These are phyloP conservation scores for Drosophila borborema DNA, from an alignment of 2,888 invertebrate species.

Conservation along the genomic window DNA sequence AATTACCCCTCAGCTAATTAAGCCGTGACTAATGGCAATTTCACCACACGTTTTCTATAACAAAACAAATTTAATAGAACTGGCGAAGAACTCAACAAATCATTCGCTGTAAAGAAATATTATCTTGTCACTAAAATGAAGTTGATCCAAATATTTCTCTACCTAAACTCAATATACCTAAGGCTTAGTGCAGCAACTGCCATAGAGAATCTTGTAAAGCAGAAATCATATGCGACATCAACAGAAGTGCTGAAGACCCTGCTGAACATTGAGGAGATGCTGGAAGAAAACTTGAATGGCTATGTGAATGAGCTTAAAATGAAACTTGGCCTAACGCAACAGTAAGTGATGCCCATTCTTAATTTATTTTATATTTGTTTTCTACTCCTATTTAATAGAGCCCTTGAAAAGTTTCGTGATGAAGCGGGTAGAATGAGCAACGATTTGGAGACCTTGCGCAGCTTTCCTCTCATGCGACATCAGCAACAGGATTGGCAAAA, in stretches of 20 bases:
- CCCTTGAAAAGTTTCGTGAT: constrained; percentile 9
- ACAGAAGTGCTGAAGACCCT: constrained; percentile 25
- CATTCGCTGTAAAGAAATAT: not conserved
- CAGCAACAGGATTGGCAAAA: constrained; percentile 33
- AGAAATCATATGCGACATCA: constrained; percentile 30
- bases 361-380: not conserved
- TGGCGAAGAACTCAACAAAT: not conserved
- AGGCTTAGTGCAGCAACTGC: not conserved
- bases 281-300: constrained; percentile 27
- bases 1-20: not conserved
- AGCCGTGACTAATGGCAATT: constrained; percentile 3
- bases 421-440: constrained; percentile 11
- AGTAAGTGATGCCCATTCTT: constrained; percentile 8
- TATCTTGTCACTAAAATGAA: constrained; percentile 1
- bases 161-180: not conserved
- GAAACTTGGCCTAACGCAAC: constrained; percentile 29
- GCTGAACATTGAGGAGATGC: constrained; percentile 27
- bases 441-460: constrained; percentile 28
- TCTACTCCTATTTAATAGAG: constrained; percentile 8
- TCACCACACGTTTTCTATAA: not conserved
- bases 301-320: constrained; percentile 27
- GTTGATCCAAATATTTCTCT: not conserved
- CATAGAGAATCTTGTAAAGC: not conserved
- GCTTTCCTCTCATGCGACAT: constrained; percentile 37
- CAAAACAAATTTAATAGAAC: not conserved